These are phyloP conservation scores for Coracopsis vasa DNA, from an alignment of 2,113 vertebrate genomes.

Conservation along the genomic window DNA sequence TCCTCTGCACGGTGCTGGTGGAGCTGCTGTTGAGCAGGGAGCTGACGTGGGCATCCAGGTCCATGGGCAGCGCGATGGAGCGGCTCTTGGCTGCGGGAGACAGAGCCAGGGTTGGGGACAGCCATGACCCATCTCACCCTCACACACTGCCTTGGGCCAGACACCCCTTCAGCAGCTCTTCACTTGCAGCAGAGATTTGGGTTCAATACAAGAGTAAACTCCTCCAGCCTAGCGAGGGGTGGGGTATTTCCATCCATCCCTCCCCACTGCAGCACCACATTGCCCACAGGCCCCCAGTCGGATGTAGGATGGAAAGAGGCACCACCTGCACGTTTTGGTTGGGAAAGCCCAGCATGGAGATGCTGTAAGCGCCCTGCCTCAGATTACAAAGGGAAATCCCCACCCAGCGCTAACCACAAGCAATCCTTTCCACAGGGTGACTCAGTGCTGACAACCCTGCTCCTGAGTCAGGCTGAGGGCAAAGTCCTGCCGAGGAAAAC, in stretches of 20 bases:
- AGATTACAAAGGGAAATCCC: slow-evolving; percentile 26
- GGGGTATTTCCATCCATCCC: not conserved
- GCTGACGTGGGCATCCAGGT: slow-evolving; percentile 88
- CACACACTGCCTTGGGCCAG: not conserved
- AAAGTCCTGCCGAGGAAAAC: slow-evolving; percentile 19
- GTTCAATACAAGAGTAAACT: not conserved
- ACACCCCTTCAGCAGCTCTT: not conserved
- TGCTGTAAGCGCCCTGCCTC: not conserved
- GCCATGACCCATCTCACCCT: not conserved
- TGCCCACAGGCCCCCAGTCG: not conserved
- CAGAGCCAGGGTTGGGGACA: not conserved
- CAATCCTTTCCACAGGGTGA: slow-evolving; percentile 6
- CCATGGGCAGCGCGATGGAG: slow-evolving; percentile 86
- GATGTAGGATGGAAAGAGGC: fast-evolving
- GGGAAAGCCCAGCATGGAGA: not conserved
- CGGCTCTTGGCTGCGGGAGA: slow-evolving; percentile 85
- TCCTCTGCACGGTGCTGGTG: slow-evolving; percentile 77
- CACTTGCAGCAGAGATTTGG: not conserved
- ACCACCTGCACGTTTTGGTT: not conserved
- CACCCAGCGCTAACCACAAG: not conserved
- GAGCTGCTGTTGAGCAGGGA: slow-evolving; percentile 80
- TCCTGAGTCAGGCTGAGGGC: not conserved
- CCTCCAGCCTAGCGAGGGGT: not conserved
- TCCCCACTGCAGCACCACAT: not conserved
- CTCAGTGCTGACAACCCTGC: not conserved